Conservation (phyloP, 2,888 invertebrate genomes). For the Drosophila acutilabella region DNA sequence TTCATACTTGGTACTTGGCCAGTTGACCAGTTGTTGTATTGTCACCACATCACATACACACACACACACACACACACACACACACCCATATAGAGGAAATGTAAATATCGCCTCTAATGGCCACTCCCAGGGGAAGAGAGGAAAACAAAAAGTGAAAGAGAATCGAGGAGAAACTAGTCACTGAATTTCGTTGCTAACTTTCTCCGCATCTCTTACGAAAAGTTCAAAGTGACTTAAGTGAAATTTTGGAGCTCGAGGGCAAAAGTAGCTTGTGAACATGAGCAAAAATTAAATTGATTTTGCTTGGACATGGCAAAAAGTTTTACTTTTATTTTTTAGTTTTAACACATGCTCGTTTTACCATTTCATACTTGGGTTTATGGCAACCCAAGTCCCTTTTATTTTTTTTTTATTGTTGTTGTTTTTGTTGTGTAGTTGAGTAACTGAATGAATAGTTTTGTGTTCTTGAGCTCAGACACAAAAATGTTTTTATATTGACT, state of each 20-base stretch:
- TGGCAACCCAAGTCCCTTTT: constrained; percentile 19
- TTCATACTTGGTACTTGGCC: constrained; percentile 5
- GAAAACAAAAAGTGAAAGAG: constrained; percentile 5
- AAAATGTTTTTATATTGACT: constrained; percentile 26
- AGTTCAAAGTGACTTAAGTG: constrained; percentile 78
- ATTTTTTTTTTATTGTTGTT: neutral
- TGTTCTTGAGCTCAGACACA: constrained; percentile 11
- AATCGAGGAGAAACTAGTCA: constrained; percentile 50
- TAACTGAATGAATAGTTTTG: constrained; percentile 34
- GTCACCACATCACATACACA: constrained; percentile 59
- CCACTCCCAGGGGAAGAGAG: constrained; percentile 43
- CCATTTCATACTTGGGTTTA: constrained; percentile 39
- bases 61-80: constrained; percentile 41
- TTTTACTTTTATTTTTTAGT: constrained; percentile 35
- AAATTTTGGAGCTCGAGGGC: constrained; percentile 65
- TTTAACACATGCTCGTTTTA: constrained; percentile 40
- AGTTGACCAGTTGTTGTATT: constrained; percentile 25
- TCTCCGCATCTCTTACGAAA: constrained; percentile 58
- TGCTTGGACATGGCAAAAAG: constrained; percentile 63
- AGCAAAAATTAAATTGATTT: constrained; percentile 78
- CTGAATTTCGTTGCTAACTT: constrained; percentile 58
- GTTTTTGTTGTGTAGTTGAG: constrained; percentile 17
- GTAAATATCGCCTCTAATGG: constrained; percentile 75
- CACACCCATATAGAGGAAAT: constrained; percentile 55
- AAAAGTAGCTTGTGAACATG: constrained; percentile 48